These are phyloP conservation scores for Drosophila tripunctata DNA, from an alignment of 2,888 invertebrate genomes.

Conservation along the genomic window DNA sequence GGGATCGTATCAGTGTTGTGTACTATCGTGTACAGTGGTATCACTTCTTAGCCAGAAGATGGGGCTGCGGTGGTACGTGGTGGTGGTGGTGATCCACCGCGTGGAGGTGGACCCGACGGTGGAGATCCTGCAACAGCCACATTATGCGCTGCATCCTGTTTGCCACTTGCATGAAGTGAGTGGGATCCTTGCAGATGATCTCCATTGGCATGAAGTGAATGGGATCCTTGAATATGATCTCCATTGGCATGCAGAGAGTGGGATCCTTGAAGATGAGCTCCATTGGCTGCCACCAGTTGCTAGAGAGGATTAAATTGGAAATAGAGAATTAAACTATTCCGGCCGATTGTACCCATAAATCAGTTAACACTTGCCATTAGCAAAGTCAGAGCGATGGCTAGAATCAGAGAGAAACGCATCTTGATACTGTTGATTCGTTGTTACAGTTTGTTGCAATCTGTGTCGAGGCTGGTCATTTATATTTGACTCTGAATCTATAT, in stretches of 20 bases:
- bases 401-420: constrained; percentile 55
- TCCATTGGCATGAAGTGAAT: constrained; percentile 25
- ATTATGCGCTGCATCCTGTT: background rate
- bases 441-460: constrained; percentile 30
- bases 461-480: constrained; percentile 57
- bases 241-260: constrained; percentile 27
- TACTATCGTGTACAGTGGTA: background rate
- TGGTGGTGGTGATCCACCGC: constrained; percentile 33
- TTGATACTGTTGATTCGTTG: constrained; percentile 16
- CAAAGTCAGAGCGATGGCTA: constrained; percentile 48
- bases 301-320: background rate
- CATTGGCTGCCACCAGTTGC: constrained; percentile 24
- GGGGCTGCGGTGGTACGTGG: constrained; percentile 32
- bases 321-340: background rate
- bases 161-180: constrained; percentile 18
- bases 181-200: constrained; percentile 7
- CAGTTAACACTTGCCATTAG: constrained; percentile 50
- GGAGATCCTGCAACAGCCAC: constrained; percentile 23
- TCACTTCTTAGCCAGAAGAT: constrained; percentile 20
- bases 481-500: constrained; percentile 51
- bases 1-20: background rate
- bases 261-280: background rate
- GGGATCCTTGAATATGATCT: background rate
- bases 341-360: background rate
- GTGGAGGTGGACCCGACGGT: constrained; percentile 38